Conservation (phyloP, 2,113 vertebrate genomes). For the Balaeniceps rex region DNA sequence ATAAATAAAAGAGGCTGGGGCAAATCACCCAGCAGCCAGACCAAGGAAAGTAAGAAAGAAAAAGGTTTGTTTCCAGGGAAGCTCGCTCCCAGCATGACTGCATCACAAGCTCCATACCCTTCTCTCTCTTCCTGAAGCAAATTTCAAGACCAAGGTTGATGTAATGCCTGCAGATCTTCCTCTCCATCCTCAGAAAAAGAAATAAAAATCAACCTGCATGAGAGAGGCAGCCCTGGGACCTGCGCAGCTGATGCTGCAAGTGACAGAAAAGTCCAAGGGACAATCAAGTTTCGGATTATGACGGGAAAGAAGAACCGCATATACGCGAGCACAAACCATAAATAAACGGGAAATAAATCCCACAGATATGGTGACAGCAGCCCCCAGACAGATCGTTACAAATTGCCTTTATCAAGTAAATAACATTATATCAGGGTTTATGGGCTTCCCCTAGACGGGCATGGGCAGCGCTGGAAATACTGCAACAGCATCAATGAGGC, state of each 20-base stretch:
- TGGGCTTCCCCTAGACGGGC: neutral
- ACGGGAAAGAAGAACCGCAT: neutral
- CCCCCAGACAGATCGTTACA: constrained; percentile 15
- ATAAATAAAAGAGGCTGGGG: neutral
- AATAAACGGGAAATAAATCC: constrained; percentile 26
- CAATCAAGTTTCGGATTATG: neutral
- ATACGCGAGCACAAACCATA: neutral
- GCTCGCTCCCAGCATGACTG: neutral
- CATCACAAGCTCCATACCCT: neutral
- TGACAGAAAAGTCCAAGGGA: neutral
- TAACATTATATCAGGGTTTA: constrained; percentile 14
- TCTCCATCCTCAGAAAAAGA: neutral
- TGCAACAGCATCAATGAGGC: neutral
- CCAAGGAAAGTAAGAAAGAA: neutral
- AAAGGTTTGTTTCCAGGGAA: neutral
- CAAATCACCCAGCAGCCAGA: neutral
- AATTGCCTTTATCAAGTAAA: constrained; percentile 48
- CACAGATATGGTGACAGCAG: constrained; percentile 9
- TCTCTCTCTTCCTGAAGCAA: neutral
- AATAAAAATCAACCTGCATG: neutral
- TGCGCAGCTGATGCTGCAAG: neutral
- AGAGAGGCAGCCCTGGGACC: neutral
- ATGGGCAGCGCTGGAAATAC: neutral
- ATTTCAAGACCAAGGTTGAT: neutral
- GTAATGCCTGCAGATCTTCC: neutral